Base-by-base conservation (phyloP, 92 coral and sea anemone species). In the Blastomussa wellsi region DNA sequence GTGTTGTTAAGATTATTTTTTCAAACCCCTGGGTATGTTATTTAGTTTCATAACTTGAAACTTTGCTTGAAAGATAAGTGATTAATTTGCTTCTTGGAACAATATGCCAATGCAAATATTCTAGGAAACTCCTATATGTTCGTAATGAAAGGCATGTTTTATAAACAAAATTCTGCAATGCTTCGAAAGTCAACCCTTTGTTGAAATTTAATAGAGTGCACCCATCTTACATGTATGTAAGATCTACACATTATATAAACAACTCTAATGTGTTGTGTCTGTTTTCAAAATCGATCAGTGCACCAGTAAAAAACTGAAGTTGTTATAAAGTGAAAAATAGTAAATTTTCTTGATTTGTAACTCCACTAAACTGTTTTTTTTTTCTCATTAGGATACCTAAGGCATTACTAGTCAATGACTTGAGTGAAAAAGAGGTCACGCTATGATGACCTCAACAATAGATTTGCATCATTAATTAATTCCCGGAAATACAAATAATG, bases 71-170 rank as follows among this genome's bases (percentile, higher is more conserved):
- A 17, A 52, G 72, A 53, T n/a, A 14, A 52, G 52, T 37, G 35
- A 67, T 38, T n/a, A 51, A 82, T 36, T 71, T 82, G 16, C 68
- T 82, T 82, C 86, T 53, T 4, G 37, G 72, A 82, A 72, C 35
- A 19, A 51, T 22, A 19, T 29, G 20, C 1, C 0, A 6, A 13
- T 24, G 66, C 39, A 49, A n/a, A n/a, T n/a, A 35, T 69, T 81
- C 85, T 81, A 28, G 49, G 85, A 81, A 81, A 81, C 36, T 41
- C 41, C 24, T 36, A 42, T 79, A 6, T 31, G 28, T 32, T 41
- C 0, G 0, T 22, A 77, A 22, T 47, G 42, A 48, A 48, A 4
- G 15, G 26, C 19, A 29, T 35, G 38, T 5, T 62, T 72, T 53
- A 11, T 7, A 20, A 0, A 41, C 20, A 72, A 31, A 76, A 14